Conservation (phyloP, 2,888 invertebrate species). For the Heliconius hortense region DNA sequence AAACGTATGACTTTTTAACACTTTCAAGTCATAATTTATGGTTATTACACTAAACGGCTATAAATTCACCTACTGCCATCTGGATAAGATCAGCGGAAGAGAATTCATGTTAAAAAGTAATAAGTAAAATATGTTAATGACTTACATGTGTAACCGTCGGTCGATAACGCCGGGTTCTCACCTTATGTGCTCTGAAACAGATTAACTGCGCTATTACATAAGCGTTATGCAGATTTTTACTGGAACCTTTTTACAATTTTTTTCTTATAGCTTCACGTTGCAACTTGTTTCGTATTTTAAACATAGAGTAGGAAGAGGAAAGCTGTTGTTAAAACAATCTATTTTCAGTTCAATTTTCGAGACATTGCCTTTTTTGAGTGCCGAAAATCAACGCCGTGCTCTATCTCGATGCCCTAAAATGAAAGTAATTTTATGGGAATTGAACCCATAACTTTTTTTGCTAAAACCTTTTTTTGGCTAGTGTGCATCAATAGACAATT, state of each 20-base stretch:
- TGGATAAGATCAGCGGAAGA: constrained; percentile 6
- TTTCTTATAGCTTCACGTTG: background rate
- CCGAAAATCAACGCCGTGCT: no score
- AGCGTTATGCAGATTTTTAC: background rate
- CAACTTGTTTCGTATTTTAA: no score
- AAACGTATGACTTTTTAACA: background rate
- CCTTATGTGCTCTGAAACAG: constrained; percentile 8
- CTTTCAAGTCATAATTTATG: constrained; percentile 1
- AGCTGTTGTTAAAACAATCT: no score
- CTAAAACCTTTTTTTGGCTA: no score
- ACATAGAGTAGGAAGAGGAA: no score
- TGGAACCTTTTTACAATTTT: no score
- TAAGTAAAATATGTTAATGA: constrained; percentile 23
- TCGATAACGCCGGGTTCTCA: background rate
- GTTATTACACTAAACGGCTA: background rate
- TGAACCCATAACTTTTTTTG: no score
- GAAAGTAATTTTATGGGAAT: no score
- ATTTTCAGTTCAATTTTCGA: no score
- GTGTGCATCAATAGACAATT: no score
- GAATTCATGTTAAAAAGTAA: constrained; percentile 18
- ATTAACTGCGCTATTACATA: background rate
- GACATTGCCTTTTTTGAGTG: no score
- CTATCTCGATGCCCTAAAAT: no score
- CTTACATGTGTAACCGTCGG: constrained; percentile 5
- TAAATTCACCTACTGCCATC: background rate